Conservation (phyloP, 64 coral and sea anemone genomes). For the Anthopleura sola region DNA sequence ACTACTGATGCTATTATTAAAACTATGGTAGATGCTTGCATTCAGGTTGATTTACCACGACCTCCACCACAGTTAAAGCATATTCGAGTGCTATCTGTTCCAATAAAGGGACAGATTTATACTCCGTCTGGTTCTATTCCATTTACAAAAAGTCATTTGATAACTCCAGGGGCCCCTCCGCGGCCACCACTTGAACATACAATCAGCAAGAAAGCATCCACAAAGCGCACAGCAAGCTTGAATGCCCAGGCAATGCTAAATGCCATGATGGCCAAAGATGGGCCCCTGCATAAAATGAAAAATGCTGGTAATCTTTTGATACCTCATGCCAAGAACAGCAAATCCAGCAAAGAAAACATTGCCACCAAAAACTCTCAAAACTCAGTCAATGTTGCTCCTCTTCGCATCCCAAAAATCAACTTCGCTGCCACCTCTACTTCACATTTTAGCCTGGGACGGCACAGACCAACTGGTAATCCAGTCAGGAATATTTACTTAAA, state of each 20-base stretch:
- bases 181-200: slow-evolving; percentile 76
- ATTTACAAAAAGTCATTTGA: slow-evolving; percentile 89
- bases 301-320: slow-evolving; percentile 55
- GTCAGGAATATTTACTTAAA: slow-evolving; percentile 81
- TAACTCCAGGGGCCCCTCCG: slow-evolving; percentile 79
- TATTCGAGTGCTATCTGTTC: slow-evolving; percentile 83
- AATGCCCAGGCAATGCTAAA: slow-evolving; percentile 95
- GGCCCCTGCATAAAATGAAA: slow-evolving; percentile 64
- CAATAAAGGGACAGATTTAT: slow-evolving; percentile 75
- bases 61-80: slow-evolving; percentile 56
- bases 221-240: slow-evolving; percentile 72
- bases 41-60: slow-evolving; percentile 90
- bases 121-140: slow-evolving; percentile 60
- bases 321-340: slow-evolving; percentile 49
- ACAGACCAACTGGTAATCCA: slow-evolving; percentile 58
- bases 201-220: slow-evolving; percentile 78
- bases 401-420: slow-evolving; percentile 98
- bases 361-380: slow-evolving; percentile 49
- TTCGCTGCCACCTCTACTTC: slow-evolving; percentile 99
- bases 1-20: slow-evolving; percentile 52
- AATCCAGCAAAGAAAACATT: slow-evolving; percentile 50
- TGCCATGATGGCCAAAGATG: slow-evolving; percentile 72
- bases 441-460: slow-evolving; percentile 74
- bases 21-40: slow-evolving; percentile 83
- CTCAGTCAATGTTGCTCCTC: slow-evolving; percentile 32